A percentile compares a stretch with the other conserved stretches of the same genome.
phyloP scores from a whole-genome alignment of 2,113 vertebrate species.

The Ceratotherium simum region DNA sequence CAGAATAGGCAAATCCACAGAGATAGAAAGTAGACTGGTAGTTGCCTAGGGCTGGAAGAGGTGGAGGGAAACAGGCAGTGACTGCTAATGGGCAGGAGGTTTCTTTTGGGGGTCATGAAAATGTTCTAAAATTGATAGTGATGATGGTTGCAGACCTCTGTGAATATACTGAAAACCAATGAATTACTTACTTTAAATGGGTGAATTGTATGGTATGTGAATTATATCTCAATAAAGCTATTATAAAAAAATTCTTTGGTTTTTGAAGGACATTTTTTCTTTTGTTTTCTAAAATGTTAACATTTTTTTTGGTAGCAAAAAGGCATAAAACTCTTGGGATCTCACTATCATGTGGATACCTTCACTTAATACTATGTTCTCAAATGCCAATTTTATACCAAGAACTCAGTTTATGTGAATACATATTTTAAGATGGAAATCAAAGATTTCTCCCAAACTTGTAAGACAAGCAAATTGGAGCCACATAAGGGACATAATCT shows the following conservation, averaged over 20 bases:
- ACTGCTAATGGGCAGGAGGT: background rate
- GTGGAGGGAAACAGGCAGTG: background rate
- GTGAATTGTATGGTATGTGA: background rate
- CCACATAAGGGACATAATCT: background rate
- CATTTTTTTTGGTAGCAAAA: background rate
- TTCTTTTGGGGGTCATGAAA: background rate
- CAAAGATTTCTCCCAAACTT: background rate
- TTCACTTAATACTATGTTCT: background rate
- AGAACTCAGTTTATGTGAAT: background rate
- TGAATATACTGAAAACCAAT: background rate
- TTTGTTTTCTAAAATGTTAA: slow-evolving; percentile 12
- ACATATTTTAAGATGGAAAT: background rate
- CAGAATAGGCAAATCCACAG: background rate
- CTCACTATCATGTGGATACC: background rate
- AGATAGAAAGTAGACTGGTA: background rate
- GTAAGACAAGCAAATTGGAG: background rate
- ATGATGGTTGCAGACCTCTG: background rate
- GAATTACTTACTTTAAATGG: background rate
- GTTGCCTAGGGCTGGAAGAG: background rate
- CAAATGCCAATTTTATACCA: background rate
- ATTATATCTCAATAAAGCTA: background rate
- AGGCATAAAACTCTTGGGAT: background rate
- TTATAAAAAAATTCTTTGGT: background rate
- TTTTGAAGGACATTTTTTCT: background rate
- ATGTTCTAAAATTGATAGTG: background rate